Conservation (phyloP, 1,140 invertebrate genomes). For the Diabrotica virgifera region DNA sequence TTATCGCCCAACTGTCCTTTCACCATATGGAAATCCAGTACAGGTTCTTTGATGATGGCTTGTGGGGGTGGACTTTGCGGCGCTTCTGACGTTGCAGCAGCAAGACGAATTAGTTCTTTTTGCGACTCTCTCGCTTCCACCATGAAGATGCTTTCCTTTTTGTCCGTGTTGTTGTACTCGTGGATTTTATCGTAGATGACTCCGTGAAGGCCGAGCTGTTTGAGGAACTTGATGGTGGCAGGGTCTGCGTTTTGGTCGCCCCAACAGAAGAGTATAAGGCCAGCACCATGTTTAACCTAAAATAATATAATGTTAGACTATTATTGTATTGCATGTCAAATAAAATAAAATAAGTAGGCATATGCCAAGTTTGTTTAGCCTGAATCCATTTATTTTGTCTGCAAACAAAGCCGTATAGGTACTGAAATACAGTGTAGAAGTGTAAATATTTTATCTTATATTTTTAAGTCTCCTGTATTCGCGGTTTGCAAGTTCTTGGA, state of each 20-base stretch:
- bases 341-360: no score
- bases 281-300: conserved; percentile 65
- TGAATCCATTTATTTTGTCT: no score
- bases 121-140: conserved; percentile 74
- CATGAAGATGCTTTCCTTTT: conserved; percentile 79
- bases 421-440: no score
- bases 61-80: conserved; percentile 34
- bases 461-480: no score
- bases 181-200: conserved; percentile 93
- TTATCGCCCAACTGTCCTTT: conserved; percentile 39
- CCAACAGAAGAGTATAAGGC: conserved; percentile 91
- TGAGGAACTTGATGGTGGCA: conserved; percentile 80
- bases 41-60: conserved; percentile 31
- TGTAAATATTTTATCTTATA: no score
- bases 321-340: no score
- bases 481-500: no score
- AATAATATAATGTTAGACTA: no score
- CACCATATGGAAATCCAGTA: conserved; percentile 46
- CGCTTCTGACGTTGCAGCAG: conserved; percentile 39
- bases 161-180: conserved; percentile 72
- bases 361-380: no score
- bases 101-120: conserved; percentile 58
- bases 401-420: no score
- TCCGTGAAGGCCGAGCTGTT: conserved; percentile 83
- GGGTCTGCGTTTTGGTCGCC: conserved; percentile 92